Evolutionary conservation across 2,888 invertebrate species (phyloP).

Genomic region (Sarcophaga rosellei): DNA sequence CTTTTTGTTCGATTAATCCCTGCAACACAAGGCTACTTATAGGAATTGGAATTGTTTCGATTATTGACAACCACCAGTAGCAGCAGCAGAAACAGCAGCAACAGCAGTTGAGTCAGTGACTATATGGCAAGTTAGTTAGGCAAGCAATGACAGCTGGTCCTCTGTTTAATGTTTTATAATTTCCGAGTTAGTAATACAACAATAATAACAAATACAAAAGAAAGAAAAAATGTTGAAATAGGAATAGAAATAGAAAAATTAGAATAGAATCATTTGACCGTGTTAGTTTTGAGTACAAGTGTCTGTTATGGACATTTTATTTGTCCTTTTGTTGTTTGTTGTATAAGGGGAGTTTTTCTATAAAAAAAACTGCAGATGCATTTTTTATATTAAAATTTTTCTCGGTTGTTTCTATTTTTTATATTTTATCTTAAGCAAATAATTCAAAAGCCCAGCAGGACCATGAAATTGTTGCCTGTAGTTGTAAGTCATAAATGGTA

Average conservation of each 20-base stretch:
- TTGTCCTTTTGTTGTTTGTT: not conserved
- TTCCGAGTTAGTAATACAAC: not conserved
- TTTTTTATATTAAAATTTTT: not conserved
- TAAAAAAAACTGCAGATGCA: not conserved
- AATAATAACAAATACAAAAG: not conserved
- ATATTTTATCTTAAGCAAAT: constrained; percentile 49
- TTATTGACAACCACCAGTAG: not conserved
- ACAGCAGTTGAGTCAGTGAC: too few relatives aligned
- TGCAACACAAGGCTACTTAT: not conserved
- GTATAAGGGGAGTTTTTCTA: not conserved
- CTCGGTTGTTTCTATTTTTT: not conserved
- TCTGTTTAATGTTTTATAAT: not conserved
- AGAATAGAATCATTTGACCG: constrained; percentile 71
- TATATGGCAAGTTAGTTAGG: too few relatives aligned
- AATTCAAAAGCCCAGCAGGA: constrained; percentile 62
- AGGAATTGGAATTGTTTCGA: not conserved
- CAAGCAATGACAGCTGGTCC: not conserved
- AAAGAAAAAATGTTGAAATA: too few relatives aligned
- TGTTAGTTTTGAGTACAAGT: constrained; percentile 64
- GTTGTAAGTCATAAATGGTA: constrained; percentile 44
- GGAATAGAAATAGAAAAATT: constrained; percentile 42
- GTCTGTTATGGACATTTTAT: constrained; percentile 50
- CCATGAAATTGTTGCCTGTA: constrained; percentile 48
- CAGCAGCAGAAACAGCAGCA: not conserved
- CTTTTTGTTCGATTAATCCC: not conserved